phyloP scores from a whole-genome alignment of 2,888 invertebrate species.

The Eupithecia inturbata region DNA sequence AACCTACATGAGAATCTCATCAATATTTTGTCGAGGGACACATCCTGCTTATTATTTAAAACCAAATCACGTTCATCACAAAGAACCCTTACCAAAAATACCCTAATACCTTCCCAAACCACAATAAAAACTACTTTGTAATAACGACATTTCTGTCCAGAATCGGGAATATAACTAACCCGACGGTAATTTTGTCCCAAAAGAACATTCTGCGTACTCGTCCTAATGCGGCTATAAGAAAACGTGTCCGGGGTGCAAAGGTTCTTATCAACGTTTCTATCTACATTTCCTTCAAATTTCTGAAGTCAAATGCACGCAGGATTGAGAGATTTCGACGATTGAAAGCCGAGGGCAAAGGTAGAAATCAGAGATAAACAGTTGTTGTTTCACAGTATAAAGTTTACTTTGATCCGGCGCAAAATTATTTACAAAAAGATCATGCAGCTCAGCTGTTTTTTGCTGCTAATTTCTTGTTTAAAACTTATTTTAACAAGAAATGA shows the following conservation, averaged over 20 bases:
- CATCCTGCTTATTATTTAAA: neutral
- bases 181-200: slow-evolving; percentile 30
- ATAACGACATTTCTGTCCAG: slow-evolving; percentile 21
- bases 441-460: too few relatives aligned
- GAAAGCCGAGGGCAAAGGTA: neutral
- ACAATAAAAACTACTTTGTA: slow-evolving; percentile 17
- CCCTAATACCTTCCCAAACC: neutral
- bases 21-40: neutral
- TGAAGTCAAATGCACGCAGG: neutral
- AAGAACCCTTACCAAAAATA: neutral
- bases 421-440: too few relatives aligned
- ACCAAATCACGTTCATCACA: slow-evolving; percentile 1
- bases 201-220: slow-evolving; percentile 19
- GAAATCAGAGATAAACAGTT: too few relatives aligned
- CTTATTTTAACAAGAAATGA: too few relatives aligned
- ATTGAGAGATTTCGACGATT: neutral
- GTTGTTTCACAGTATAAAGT: too few relatives aligned
- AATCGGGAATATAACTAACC: slow-evolving; percentile 25
- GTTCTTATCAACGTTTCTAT: slow-evolving; percentile 12
- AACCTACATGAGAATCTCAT: neutral
- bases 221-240: slow-evolving; percentile 23
- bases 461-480: too few relatives aligned
- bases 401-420: too few relatives aligned
- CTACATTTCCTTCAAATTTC: neutral
- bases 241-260: slow-evolving; percentile 31